Conservation (phyloP, 2,797 vertebrate species). For the Tapera naevia region DNA sequence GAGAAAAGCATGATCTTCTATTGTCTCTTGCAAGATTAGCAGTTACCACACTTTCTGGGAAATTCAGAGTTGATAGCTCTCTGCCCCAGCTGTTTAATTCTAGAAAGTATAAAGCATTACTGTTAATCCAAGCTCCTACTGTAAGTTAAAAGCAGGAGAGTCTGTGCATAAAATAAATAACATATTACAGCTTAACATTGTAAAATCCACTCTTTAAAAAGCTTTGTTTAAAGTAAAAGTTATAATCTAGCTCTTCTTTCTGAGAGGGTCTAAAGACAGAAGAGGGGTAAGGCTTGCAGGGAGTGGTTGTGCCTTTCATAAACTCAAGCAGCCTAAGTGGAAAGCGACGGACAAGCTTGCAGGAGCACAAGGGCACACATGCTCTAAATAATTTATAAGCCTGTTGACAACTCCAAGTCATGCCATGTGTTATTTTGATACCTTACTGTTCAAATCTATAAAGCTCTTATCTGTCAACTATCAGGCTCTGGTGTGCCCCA, state of each 20-base stretch:
- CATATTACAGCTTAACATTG: accelerated
- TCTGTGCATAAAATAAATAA: background rate
- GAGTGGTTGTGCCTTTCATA: background rate
- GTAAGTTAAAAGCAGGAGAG: accelerated
- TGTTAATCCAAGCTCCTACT: background rate
- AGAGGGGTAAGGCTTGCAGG: background rate
- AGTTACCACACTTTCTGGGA: background rate
- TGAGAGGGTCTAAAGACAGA: background rate
- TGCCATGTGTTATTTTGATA: slow-evolving; percentile 57
- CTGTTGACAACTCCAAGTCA: slow-evolving; percentile 45
- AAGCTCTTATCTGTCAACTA: slow-evolving; percentile 23
- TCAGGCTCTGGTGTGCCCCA: slow-evolving; percentile 1
- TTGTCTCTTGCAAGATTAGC: background rate
- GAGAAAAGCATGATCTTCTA: background rate
- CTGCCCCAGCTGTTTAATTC: background rate
- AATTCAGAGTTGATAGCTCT: background rate
- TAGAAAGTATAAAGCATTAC: background rate
- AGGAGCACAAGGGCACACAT: slow-evolving; percentile 15
- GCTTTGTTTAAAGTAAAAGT: background rate
- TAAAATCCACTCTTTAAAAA: background rate
- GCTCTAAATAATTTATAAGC: slow-evolving; percentile 44
- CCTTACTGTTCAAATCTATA: slow-evolving; percentile 1
- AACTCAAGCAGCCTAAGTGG: background rate
- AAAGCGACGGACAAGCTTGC: background rate
- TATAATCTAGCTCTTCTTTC: accelerated